These are phyloP conservation scores for Thera obeliscata DNA, from an alignment of 2,888 invertebrate species.

Conservation along the genomic window DNA sequence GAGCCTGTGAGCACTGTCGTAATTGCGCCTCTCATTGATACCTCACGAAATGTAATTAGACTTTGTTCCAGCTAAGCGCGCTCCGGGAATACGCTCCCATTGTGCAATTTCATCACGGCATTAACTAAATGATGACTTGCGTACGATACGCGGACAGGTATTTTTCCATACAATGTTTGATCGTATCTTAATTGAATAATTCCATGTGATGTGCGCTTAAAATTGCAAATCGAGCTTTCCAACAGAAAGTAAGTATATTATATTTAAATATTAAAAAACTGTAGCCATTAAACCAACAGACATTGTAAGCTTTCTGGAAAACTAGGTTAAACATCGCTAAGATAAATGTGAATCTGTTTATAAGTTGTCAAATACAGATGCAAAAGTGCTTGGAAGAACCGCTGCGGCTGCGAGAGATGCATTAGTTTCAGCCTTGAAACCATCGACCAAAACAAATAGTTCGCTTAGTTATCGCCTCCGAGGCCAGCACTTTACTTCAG, in stretches of 20 bases:
- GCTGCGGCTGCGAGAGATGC: slow-evolving; percentile 40
- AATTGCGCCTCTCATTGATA: slow-evolving; percentile 81
- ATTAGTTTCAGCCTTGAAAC: slow-evolving; percentile 39
- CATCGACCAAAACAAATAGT: slow-evolving; percentile 46
- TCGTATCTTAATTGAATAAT: slow-evolving; percentile 44
- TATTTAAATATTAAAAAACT: slow-evolving; percentile 9
- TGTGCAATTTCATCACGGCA: slow-evolving; percentile 68
- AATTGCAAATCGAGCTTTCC: slow-evolving; percentile 14
- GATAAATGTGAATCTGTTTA: slow-evolving; percentile 35
- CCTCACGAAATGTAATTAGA: slow-evolving; percentile 80
- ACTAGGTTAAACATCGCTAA: slow-evolving; percentile 26
- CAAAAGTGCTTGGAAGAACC: slow-evolving; percentile 37
- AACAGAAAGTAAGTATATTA: slow-evolving; percentile 7
- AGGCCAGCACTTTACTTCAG: slow-evolving; percentile 28
- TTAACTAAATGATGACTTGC: slow-evolving; percentile 68
- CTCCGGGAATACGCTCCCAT: slow-evolving; percentile 61
- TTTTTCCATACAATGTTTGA: slow-evolving; percentile 42
- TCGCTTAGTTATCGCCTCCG: slow-evolving; percentile 41
- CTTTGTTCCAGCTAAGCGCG: slow-evolving; percentile 73
- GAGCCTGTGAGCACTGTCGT: slow-evolving; percentile 64
- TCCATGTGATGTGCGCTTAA: slow-evolving; percentile 22
- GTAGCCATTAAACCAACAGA: slow-evolving; percentile 20
- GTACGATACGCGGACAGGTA: slow-evolving; percentile 41
- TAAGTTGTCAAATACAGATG: slow-evolving; percentile 51
- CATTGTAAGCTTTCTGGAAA: slow-evolving; percentile 18